A percentile compares a stretch with the other conserved stretches of the same genome.
These are phyloP conservation scores for Pyrgus malvae DNA, from an alignment of 2,888 invertebrate genomes.

Conservation along the genomic window DNA sequence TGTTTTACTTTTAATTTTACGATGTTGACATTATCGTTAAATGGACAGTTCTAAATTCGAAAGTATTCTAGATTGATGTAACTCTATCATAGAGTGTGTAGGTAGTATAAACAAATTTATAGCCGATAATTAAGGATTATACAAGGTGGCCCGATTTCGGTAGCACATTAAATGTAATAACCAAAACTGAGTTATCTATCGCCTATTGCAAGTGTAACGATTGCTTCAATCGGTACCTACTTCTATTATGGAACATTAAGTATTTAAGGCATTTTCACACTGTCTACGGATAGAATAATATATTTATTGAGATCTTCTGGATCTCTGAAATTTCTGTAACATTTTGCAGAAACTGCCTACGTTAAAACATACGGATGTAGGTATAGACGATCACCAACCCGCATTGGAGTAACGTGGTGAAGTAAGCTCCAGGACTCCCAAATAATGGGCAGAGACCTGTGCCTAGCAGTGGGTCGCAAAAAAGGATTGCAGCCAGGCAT, in stretches of 20 bases:
- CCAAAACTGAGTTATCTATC: constrained; percentile 18
- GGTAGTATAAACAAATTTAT: constrained; percentile 14
- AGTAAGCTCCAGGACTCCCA: too few species aligned
- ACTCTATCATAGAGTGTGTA: constrained; percentile 1
- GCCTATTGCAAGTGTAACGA: constrained; percentile 28
- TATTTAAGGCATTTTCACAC: constrained; percentile 1
- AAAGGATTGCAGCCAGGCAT: too few species aligned
- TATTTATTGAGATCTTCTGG: too few species aligned
- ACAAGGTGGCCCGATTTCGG: constrained; percentile 31
- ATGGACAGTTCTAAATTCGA: constrained; percentile 2
- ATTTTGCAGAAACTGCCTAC: too few species aligned
- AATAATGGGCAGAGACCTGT: too few species aligned
- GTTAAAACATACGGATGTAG: too few species aligned
- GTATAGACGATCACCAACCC: too few species aligned
- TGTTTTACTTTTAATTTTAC: background rate
- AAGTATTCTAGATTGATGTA: constrained; percentile 7
- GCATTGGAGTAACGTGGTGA: too few species aligned
- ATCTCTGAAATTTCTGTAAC: too few species aligned
- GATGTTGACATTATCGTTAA: background rate
- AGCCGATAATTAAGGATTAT: constrained; percentile 2
- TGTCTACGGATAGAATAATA: too few species aligned
- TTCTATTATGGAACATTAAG: background rate
- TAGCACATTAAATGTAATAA: constrained; percentile 30
- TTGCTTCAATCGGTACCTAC: constrained; percentile 24
- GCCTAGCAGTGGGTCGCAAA: too few species aligned